Percentiles rank a stretch among this genome's conserved stretches.
Conservation (phyloP, 2,113 vertebrate species). For the Hemiprocne comata region DNA sequence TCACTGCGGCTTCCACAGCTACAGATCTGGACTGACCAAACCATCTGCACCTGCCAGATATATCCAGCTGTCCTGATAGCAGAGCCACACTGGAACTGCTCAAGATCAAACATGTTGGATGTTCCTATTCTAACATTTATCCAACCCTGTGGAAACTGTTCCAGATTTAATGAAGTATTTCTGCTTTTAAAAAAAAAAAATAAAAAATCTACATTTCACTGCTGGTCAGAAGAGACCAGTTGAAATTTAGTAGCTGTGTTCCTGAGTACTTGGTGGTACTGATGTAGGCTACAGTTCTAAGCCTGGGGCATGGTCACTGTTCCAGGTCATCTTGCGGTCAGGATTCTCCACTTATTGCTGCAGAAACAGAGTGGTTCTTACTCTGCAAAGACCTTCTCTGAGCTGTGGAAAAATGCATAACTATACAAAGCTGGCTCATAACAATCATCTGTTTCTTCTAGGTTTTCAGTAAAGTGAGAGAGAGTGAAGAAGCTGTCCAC, state of each 20-base stretch:
- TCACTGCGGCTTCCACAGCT: background rate
- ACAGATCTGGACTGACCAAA: background rate
- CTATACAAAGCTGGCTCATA: background rate
- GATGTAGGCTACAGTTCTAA: background rate
- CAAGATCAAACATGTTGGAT: background rate
- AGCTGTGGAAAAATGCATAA: background rate
- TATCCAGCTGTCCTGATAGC: background rate
- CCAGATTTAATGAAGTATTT: background rate
- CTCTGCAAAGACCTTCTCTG: background rate
- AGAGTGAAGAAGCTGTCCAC: background rate
- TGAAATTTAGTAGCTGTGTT: background rate
- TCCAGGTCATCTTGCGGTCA: background rate
- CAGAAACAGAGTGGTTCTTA: background rate
- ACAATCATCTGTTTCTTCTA: background rate
- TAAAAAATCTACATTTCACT: background rate
- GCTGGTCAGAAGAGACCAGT: background rate
- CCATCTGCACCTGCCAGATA: background rate
- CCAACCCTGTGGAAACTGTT: background rate
- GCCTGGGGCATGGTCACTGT: background rate
- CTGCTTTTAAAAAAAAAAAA: background rate
- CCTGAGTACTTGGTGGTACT: background rate
- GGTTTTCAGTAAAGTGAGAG: background rate
- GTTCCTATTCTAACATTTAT: background rate
- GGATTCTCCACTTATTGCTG: background rate
- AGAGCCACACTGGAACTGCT: background rate